Base-by-base conservation (phyloP, 2,888 invertebrate species). In the Drosophila paucipuncta region DNA sequence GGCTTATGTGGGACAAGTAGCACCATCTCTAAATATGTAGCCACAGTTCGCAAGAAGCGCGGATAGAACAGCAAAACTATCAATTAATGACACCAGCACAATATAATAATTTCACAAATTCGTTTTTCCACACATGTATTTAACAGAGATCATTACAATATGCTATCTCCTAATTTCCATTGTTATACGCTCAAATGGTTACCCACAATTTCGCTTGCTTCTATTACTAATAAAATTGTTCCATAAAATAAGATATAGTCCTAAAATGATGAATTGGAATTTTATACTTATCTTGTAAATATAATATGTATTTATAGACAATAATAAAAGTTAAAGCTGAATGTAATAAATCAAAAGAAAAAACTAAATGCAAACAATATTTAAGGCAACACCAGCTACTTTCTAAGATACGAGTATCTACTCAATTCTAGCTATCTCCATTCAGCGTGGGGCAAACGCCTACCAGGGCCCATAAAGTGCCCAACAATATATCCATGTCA, bases 391-490 rank as follows among this genome's bases (percentile, higher is more conserved):
- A 33, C 70, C 57, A 71, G 28, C n/a, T 60, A 57, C 53, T 58
- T 31, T 52, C 31, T 25, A 49, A 60, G 68, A 43, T 54, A n/a
- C n/a, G n/a, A n/a, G n/a, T n/a, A 68, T 66, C 66, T 65, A 68
- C 59, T 69, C 71, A 59, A 31, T 66, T 35, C 47, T n/a, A 22
- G 63, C 71, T 81, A 71, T 83, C 78, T 57, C 39, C 63, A 70
- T 73, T 76, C 50, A 62, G 50, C 64, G 57, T 58, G 60, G 50
- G 60, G 73, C 81, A 76, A 89, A 89, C 85, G 89, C 85, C 89
- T 66, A 67, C 70, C 58, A 47, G 49, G n/a, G 64, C 55, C 71
- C 70, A 53, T 68, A 68, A 88, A 85, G 60, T 66, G 72, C 33
- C 76, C 68, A 60, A 76, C 68, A 68, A 76, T 76, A 62, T 68